A percentile compares a stretch with the other conserved stretches of the same genome.
phyloP scores from a whole-genome alignment of 1,140 invertebrate genomes.

The Cepaea nemoralis region DNA sequence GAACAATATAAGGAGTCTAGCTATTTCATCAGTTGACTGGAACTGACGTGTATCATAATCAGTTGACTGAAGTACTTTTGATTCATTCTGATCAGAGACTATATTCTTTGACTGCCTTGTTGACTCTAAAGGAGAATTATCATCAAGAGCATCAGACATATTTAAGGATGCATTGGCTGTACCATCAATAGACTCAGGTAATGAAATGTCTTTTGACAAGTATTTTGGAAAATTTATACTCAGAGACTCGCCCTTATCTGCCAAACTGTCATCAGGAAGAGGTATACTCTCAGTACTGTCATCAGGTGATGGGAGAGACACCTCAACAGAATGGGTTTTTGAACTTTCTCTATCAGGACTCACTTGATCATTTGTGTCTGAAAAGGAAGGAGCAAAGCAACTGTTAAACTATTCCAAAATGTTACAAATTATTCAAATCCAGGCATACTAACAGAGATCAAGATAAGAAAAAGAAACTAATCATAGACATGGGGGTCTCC shows the following conservation, averaged over 20 bases:
- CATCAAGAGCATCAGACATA: conserved; percentile 49
- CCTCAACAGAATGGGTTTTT: conserved; percentile 61
- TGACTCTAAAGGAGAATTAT: conserved; percentile 61
- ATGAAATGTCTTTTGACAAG: conserved; percentile 49
- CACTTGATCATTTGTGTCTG: conserved; percentile 46
- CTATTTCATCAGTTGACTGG: conserved; percentile 65
- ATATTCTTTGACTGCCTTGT: conserved; percentile 55
- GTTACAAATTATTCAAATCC: too few relatives aligned
- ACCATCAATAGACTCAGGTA: conserved; percentile 58
- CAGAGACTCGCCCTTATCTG: conserved; percentile 31
- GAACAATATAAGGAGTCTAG: too few relatives aligned
- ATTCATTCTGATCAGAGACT: conserved; percentile 37
- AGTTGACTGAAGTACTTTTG: conserved; percentile 52
- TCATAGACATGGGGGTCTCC: too few relatives aligned
- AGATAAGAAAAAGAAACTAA: too few relatives aligned
- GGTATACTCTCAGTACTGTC: conserved; percentile 50
- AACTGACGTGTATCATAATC: conserved; percentile 63
- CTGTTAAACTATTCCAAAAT: too few relatives aligned
- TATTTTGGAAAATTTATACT: conserved; percentile 48
- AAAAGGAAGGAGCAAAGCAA: conserved; percentile 1
- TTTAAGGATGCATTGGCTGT: conserved; percentile 51
- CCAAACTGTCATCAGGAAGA: conserved; percentile 47
- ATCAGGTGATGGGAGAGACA: conserved; percentile 56
- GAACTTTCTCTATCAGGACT: conserved; percentile 50
- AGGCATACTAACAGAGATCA: too few relatives aligned